phyloP scores from a whole-genome alignment of 2,113 vertebrate species.

The Centropristis striata region DNA sequence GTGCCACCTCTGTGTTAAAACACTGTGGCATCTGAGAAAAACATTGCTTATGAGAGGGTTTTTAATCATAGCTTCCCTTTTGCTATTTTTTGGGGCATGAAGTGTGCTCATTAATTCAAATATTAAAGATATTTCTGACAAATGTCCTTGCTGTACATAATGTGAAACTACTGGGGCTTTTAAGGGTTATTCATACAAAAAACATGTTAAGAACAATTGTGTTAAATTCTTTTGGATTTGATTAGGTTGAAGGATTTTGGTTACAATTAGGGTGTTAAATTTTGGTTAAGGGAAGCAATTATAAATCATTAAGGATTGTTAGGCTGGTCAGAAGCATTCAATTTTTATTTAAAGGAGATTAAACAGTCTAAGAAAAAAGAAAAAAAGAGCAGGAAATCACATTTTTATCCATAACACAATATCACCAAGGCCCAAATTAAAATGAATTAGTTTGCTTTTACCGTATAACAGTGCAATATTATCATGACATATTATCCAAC shows the following conservation, averaged over 20 bases:
- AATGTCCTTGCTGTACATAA: not conserved
- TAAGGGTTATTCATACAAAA: not conserved
- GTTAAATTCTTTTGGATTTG: not conserved
- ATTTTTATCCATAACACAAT: not conserved
- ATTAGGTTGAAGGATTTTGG: not conserved
- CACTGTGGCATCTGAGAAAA: no score
- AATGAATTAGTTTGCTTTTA: not conserved
- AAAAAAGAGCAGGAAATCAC: not conserved
- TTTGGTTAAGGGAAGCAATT: slow-evolving; percentile 1
- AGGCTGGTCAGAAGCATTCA: not conserved
- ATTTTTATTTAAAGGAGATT: not conserved
- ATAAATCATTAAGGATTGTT: slow-evolving; percentile 5
- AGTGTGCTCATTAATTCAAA: not conserved
- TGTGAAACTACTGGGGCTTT: not conserved
- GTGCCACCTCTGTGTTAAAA: no score
- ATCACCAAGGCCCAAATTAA: not conserved
- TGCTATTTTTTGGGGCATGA: not conserved
- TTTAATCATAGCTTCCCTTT: no score
- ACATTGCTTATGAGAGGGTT: no score
- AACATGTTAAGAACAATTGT: not conserved
- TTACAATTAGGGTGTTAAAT: not conserved
- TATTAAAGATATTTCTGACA: not conserved
- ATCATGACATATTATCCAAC: not conserved
- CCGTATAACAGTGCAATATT: not conserved
- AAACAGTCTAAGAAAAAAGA: not conserved